Evolutionary conservation across 2,113 vertebrate species (phyloP), one percentile per base, ranked within the genome.

Genomic region (Austrofundulus limnaeus): DNA sequence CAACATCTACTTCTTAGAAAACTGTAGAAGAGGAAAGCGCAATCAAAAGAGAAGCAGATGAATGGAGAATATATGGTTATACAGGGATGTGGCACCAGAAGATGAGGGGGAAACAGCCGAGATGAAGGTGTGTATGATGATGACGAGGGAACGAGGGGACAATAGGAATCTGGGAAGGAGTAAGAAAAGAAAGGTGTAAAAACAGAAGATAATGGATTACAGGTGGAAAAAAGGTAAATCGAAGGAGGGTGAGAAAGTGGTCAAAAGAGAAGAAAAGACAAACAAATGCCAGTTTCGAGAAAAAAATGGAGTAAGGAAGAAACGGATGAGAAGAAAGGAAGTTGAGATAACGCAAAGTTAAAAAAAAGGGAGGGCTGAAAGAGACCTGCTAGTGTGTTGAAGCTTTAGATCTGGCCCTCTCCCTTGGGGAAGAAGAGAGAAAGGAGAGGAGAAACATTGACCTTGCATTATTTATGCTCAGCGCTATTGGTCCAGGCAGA

Each of bases 401-500:
- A 77, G 80, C 80, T 84, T 83, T 56, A 83, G 76, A 87, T 86
- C 82, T 60, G 72, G 75, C 83, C 76, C 66, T 77, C 60, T 73
- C 79, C 83, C 69, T 69, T 70, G 75, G 81, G 85, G 78, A 83
- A 84, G 67, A 70, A 70, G 50, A 66, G 78, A 79, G 69, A 75
- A 80, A 86, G 81, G 69, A 84, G 78, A 73, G 78, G 79, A 84
- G 91, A 90, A 78, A 87, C 87, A 92, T 88, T 90, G 92, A 87
- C 91, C 87, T 91, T 92, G 87, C 63, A 93, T 90, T 93, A 90
- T 85, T 85, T 92, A 92, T 92, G 88, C 80, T 85, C 88, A 90
- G 88, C 86, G 80, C 90, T 88, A 90, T 90, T 93, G 91, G 90
- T 81, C 80, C 72, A 80, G 80, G 81, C 87, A 88, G 81, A 81